A percentile compares a stretch with the other conserved stretches of the same genome.
Evolutionary conservation across 2,113 vertebrate genomes (phyloP).

Genomic region (Solea senegalensis): DNA sequence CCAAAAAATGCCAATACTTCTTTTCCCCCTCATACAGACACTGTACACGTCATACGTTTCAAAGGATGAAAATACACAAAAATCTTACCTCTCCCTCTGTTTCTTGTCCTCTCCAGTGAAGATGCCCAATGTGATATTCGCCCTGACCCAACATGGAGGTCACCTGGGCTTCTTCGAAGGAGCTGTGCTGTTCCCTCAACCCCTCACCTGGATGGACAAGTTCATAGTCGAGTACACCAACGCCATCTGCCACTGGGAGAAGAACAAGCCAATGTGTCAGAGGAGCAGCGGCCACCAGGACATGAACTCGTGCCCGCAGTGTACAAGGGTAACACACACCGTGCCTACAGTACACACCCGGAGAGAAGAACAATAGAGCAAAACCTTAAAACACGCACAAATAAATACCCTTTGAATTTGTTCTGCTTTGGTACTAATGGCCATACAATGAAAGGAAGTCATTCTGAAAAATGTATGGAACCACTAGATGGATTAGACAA

Average conservation of each 20-base stretch:
- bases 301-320: conserved; percentile 8
- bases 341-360: neutral
- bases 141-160: conserved; percentile 91
- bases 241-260: conserved; percentile 92
- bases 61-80: neutral
- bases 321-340: conserved; percentile 2
- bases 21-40: too few relatives aligned
- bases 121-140: conserved; percentile 90
- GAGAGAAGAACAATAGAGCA: conserved; percentile 7
- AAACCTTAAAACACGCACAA: conserved; percentile 1
- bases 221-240: conserved; percentile 90
- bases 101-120: conserved; percentile 80
- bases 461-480: conserved; percentile 9
- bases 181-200: conserved; percentile 90
- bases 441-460: neutral
- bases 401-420: neutral
- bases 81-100: neutral
- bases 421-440: conserved; percentile 3
- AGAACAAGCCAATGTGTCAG: conserved; percentile 81
- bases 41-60: neutral
- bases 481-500: neutral
- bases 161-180: conserved; percentile 98
- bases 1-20: too few relatives aligned
- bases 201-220: conserved; percentile 98
- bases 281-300: conserved; percentile 29